Conservation (phyloP, 2,888 invertebrate genomes). For the Ceramica pisi region DNA sequence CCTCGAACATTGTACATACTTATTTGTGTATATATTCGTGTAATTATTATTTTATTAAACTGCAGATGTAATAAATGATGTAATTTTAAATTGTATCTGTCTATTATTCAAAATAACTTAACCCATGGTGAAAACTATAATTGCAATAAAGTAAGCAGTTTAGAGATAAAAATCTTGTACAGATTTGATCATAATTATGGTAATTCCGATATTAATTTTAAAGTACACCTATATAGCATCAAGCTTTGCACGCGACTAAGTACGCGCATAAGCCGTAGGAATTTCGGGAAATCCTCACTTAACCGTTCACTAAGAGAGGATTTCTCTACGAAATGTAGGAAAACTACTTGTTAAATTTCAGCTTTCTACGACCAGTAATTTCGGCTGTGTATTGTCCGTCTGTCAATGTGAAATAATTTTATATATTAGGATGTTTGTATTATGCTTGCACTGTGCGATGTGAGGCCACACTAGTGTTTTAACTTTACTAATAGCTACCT, state of each 20-base stretch:
- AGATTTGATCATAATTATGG: not conserved
- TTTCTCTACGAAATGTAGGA: too few relatives aligned
- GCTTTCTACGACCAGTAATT: too few relatives aligned
- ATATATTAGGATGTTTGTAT: not conserved
- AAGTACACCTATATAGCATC: too few relatives aligned
- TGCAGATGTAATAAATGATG: slow-evolving; percentile 88
- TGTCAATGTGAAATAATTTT: too few relatives aligned
- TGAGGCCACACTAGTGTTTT: not conserved
- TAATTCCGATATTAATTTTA: not conserved
- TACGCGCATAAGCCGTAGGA: too few relatives aligned
- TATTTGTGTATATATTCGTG: slow-evolving; percentile 89
- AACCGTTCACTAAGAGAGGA: too few relatives aligned
- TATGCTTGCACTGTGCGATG: not conserved
- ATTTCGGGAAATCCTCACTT: too few relatives aligned
- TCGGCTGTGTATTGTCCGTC: too few relatives aligned
- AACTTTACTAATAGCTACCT: not conserved
- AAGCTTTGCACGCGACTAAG: too few relatives aligned
- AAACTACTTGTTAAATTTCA: too few relatives aligned
- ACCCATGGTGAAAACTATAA: slow-evolving; percentile 18
- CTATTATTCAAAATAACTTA: slow-evolving; percentile 54
- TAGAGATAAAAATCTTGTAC: not conserved
- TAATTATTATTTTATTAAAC: slow-evolving; percentile 90
- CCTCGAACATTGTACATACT: slow-evolving; percentile 88
- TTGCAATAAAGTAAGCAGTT: not conserved
- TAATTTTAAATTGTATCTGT: slow-evolving; percentile 76